Base-by-base conservation (phyloP, 2,113 vertebrate genomes). In the Rhynchomys soricoides region DNA sequence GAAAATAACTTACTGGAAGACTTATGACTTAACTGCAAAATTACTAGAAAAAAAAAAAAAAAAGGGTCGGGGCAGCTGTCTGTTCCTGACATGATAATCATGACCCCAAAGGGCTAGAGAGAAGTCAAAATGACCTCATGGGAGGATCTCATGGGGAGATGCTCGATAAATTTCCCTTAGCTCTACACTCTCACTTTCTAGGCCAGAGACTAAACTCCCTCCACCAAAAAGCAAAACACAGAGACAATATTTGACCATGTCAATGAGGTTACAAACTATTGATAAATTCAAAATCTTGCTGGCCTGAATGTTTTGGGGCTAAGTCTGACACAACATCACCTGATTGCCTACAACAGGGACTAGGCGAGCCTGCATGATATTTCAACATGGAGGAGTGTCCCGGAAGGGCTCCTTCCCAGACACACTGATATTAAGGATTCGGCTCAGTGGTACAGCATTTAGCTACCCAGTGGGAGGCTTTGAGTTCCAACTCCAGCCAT, bases 1-100 rank as follows among this genome's bases (percentile, higher is more conserved):
- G 45, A 96, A 95, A 94, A 86, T 83, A 92, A 85, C 79, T 94
- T 91, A 62, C 1, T 22, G 86, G 68, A 92, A 93, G 43, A 83
- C 45, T 89, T 48, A 86, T 62, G 73, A 79, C 57, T 55, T 79
- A 93, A 96, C 3, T 94, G 34, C 43, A 87, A 94, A 94, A 94
- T 87, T 86, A 93, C 34, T 64, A 9, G 8, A 83, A 43, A 22
- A 10, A 43, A 70, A 48, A 70, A 48, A 50, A 31, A 93, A 1
- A 77, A 68, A 29, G 13, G 12, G 12, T 37, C 37, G 31, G 31
- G 66, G 66, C 16, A 74, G 81, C 59, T 22, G 5, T 45, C 89
- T 48, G 45, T 66, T 87, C 12, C 70, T 48, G 4, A 78, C 3
- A 11, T 0, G 0, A 64, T 17, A 86, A 86, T 57, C 22, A 37